These are phyloP conservation scores for Salminus brasiliensis DNA, from an alignment of 2,113 vertebrate genomes.

Conservation along the genomic window DNA sequence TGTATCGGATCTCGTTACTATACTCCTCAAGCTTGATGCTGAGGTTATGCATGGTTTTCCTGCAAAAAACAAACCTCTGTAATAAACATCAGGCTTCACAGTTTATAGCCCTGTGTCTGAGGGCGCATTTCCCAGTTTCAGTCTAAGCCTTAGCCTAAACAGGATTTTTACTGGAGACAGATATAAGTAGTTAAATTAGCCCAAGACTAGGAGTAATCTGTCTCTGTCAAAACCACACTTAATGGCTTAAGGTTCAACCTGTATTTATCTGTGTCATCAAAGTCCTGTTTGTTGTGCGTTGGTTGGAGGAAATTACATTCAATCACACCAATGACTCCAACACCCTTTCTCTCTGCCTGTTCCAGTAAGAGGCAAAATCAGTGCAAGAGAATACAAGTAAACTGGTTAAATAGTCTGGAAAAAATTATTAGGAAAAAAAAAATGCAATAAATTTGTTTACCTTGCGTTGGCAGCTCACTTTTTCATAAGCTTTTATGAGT, in stretches of 20 bases:
- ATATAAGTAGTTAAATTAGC: background rate
- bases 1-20: constrained; percentile 50
- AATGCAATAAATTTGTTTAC: constrained; percentile 65
- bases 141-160: background rate
- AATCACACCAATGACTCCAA: constrained; percentile 91
- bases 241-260: constrained; percentile 72
- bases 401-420: background rate
- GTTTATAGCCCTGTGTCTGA: too few species aligned
- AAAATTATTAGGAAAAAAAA: background rate
- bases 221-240: background rate
- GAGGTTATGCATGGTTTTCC: constrained; percentile 53
- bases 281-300: constrained; percentile 97
- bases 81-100: background rate
- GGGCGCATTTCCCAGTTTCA: background rate
- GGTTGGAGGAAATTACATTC: constrained; percentile 94
- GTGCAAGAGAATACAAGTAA: background rate
- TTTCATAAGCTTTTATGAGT: constrained; percentile 93
- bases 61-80: background rate
- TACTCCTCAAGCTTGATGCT: constrained; percentile 55
- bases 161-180: background rate
- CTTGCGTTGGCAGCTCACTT: constrained; percentile 90
- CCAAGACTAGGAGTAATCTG: background rate
- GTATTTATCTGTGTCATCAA: constrained; percentile 92
- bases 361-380: constrained; percentile 18
- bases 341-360: constrained; percentile 87